These are phyloP conservation scores for Phataginus tricuspis DNA, from an alignment of 2,797 vertebrate genomes.

Conservation along the genomic window DNA sequence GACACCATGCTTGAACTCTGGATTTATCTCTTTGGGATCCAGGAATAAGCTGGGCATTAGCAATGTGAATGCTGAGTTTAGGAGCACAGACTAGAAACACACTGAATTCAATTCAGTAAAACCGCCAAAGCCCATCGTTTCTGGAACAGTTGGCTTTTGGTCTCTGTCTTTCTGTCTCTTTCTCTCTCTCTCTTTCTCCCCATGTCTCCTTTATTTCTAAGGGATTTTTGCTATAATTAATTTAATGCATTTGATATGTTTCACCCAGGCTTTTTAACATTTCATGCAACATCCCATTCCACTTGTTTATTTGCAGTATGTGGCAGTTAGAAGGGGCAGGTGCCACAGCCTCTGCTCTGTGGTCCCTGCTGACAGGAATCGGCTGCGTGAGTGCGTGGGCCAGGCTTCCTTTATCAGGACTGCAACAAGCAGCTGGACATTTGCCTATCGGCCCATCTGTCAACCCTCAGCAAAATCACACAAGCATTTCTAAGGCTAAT, in stretches of 20 bases:
- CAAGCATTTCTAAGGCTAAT: slow-evolving; percentile 10
- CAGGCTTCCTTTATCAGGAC: slow-evolving; percentile 28
- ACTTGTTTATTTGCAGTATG: neutral
- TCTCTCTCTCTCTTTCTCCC: neutral
- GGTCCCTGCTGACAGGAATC: neutral
- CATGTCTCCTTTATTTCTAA: neutral
- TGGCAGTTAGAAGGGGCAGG: slow-evolving; percentile 37
- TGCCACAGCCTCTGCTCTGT: neutral
- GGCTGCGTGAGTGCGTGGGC: neutral
- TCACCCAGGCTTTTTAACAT: neutral
- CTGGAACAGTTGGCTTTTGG: neutral
- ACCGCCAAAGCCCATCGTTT: neutral
- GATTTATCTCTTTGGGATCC: neutral
- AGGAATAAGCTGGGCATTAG: neutral
- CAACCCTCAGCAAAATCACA: slow-evolving; percentile 26
- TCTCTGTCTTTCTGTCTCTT: neutral
- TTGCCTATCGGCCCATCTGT: slow-evolving; percentile 65
- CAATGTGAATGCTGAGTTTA: neutral
- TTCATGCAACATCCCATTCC: neutral
- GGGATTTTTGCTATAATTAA: neutral
- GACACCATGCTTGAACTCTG: neutral
- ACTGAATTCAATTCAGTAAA: neutral
- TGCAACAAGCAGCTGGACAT: slow-evolving; percentile 57
- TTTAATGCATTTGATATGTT: neutral
- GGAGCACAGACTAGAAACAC: neutral